phyloP scores from a whole-genome alignment of 2,113 vertebrate species.

The Taurulus bubalis region DNA sequence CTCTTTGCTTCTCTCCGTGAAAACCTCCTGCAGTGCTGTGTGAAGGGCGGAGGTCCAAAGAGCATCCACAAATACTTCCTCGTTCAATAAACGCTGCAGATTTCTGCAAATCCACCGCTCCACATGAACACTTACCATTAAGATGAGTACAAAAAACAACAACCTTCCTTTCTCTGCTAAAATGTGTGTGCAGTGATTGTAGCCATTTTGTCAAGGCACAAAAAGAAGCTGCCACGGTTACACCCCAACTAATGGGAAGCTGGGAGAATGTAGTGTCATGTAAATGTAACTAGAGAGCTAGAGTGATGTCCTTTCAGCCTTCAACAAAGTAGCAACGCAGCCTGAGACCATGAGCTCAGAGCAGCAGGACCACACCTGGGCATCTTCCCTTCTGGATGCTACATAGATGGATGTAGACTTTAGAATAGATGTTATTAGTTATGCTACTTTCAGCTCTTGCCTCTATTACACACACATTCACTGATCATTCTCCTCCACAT shows the following conservation, averaged over 20 bases:
- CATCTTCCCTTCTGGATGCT: too few relatives aligned
- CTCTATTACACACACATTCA: neutral
- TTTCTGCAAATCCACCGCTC: neutral
- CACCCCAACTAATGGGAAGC: conserved; percentile 34
- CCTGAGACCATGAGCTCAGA: neutral
- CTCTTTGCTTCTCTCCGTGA: conserved; percentile 3
- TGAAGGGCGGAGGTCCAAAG: conserved; percentile 10
- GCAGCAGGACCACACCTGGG: neutral
- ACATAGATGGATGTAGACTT: too few relatives aligned
- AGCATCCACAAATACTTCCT: neutral
- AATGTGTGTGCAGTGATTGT: conserved; percentile 12
- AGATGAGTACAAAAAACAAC: neutral
- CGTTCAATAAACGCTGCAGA: neutral
- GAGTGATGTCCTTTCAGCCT: conserved; percentile 46
- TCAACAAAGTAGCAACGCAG: conserved; percentile 40
- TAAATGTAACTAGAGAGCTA: conserved; percentile 60
- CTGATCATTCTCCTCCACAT: conserved; percentile 22
- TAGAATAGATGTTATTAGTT: too few relatives aligned
- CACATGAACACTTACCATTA: neutral
- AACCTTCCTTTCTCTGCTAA: neutral
- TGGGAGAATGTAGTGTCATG: conserved; percentile 43
- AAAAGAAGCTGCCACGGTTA: conserved; percentile 53
- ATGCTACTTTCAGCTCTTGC: too few relatives aligned
- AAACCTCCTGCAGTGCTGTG: conserved; percentile 6
- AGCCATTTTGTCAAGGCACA: conserved; percentile 41